Base-by-base conservation (phyloP, 2,113 vertebrate species). In the Procavia capensis region DNA sequence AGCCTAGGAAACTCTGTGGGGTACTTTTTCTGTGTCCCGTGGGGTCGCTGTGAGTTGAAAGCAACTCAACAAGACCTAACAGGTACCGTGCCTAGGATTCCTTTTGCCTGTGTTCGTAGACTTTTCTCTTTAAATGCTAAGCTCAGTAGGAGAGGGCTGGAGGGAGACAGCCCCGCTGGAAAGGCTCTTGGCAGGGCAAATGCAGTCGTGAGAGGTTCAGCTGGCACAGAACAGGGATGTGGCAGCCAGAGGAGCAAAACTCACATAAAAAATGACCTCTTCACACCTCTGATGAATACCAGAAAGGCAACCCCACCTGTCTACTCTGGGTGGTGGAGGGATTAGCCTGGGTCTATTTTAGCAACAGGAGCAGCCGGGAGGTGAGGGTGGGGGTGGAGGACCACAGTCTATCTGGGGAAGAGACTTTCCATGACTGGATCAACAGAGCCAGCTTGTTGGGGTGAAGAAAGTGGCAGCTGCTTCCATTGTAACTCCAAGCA, bases 301-400 rank as follows among this genome's bases (percentile, higher is more conserved):
- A 39, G 25, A n/a, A 31, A 63, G 81, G 57, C 68, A 27, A 13
- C 57, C 27, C 79, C 96, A 94, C 93, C 97, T 97, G 95, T 87
- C 90, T 50, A 22, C 2, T 7, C 63, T 64, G 85, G 50, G n/a
- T n/a, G 45, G 66, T 20, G 45, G 80, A 85, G 16, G 91, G 97
- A 93, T 96, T 93, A 74, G 83, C 64, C 43, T 1, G 0, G 83
- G 89, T 97, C 90, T 97, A 97, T 98, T 97, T 98, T 94, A 97
- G 97, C 88, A 86, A 66, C 45, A 31, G 66, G 11, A 86, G 95
- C 92, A 83, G n/a, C n/a, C n/a, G n/a, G n/a, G n/a, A n/a, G n/a
- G n/a, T n/a, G n/a, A n/a, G n/a, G n/a, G n/a, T n/a, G n/a, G n/a
- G n/a, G 8, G 45, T 57, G 97, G 91, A 93, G 88, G 93, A 36